Percentiles rank a stretch among this genome's conserved stretches.
phyloP scores from a whole-genome alignment of 2,797 vertebrate genomes.

The Onychomys torridus region DNA sequence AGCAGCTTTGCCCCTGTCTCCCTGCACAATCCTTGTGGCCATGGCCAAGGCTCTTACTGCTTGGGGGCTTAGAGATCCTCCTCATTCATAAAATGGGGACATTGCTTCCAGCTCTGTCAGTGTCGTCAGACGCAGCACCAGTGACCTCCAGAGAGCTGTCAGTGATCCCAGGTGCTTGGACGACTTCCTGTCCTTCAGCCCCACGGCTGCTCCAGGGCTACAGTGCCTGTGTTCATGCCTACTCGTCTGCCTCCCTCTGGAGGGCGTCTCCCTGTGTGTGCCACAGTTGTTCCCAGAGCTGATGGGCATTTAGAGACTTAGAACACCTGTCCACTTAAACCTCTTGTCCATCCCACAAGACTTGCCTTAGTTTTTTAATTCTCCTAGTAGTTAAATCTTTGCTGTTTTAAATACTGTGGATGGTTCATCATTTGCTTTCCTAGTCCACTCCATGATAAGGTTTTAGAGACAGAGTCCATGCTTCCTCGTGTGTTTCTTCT shows the following conservation, averaged over 20 bases:
- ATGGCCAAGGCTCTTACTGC: not conserved
- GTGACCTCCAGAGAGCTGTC: not conserved
- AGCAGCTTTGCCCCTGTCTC: not conserved
- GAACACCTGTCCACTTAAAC: not conserved
- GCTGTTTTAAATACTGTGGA: not conserved
- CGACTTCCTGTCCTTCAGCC: not conserved
- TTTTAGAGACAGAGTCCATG: not conserved
- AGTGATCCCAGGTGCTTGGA: not conserved
- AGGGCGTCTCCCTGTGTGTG: not conserved
- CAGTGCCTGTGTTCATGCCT: no score
- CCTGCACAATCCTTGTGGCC: not conserved
- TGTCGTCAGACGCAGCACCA: not conserved
- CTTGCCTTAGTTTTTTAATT: not conserved
- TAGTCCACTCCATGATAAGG: not conserved
- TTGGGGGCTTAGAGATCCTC: not conserved
- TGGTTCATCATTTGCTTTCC: not conserved
- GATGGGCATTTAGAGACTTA: not conserved
- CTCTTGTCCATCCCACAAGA: not conserved
- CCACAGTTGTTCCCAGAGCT: rapidly evolving
- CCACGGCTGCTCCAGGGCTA: not conserved
- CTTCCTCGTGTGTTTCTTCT: not conserved
- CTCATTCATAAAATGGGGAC: slow-evolving; percentile 7
- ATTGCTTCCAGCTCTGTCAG: not conserved
- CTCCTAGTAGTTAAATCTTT: not conserved
- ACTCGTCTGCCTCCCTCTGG: not conserved